Evolutionary conservation across 2,888 invertebrate genomes (phyloP).

Genomic region (Drosophila mayaguana): DNA sequence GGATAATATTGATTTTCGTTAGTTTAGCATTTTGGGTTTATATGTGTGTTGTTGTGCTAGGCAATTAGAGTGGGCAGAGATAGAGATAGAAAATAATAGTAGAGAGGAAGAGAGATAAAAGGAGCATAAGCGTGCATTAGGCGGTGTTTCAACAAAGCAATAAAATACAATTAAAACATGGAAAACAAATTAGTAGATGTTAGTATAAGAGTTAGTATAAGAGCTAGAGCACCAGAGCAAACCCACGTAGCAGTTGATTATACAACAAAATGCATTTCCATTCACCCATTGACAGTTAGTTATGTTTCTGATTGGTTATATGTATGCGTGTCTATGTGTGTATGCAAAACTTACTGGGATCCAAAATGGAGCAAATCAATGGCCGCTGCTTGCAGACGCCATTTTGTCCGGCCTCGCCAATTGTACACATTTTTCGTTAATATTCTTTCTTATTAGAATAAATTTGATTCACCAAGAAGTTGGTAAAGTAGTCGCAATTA

Average conservation of each 20-base stretch:
- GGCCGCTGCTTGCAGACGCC: constrained; percentile 84
- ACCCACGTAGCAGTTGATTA: constrained; percentile 8
- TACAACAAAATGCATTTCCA: constrained; percentile 33
- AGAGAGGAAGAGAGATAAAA: constrained; percentile 1
- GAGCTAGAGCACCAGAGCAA: constrained; percentile 2
- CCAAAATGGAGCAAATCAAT: constrained; percentile 84
- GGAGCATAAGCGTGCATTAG: constrained; percentile 46
- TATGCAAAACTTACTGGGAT: constrained; percentile 83
- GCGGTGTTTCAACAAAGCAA: constrained; percentile 35
- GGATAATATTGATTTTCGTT: constrained; percentile 82
- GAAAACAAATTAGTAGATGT: constrained; percentile 4
- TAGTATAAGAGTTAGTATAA: constrained; percentile 10
- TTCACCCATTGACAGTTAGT: constrained; percentile 65
- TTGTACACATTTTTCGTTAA: constrained; percentile 51
- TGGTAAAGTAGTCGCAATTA: constrained; percentile 18
- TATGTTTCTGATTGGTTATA: constrained; percentile 31
- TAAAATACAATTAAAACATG: constrained; percentile 15
- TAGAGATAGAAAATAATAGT: background rate
- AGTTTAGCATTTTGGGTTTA: constrained; percentile 68
- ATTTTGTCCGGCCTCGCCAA: constrained; percentile 82
- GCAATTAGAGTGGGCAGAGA: constrained; percentile 36
- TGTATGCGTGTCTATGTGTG: constrained; percentile 15
- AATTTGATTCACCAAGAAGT: constrained; percentile 34
- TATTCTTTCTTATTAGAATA: constrained; percentile 18
- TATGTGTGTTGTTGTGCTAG: constrained; percentile 55